Conservation (phyloP, 2,888 invertebrate species). For the Lingula anatina region DNA sequence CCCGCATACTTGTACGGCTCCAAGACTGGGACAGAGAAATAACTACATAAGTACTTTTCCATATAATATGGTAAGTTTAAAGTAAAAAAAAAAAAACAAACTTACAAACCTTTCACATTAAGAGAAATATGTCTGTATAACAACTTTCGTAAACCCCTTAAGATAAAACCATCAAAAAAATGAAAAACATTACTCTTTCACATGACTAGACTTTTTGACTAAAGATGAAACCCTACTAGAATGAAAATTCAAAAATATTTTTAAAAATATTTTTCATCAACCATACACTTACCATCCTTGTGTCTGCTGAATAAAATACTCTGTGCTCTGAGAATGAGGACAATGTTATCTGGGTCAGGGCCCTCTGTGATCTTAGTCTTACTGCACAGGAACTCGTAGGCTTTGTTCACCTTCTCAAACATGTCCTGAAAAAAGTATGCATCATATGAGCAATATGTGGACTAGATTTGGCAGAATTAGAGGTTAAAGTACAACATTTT, state of each 20-base stretch:
- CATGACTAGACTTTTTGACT: too few species aligned
- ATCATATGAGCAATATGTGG: too few species aligned
- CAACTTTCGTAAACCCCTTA: too few species aligned
- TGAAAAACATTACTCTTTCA: too few species aligned
- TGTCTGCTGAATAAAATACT: slow-evolving; percentile 91
- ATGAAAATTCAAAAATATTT: too few species aligned
- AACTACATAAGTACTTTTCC: too few species aligned
- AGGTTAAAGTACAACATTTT: neutral
- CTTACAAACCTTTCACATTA: slow-evolving; percentile 2
- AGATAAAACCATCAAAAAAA: too few species aligned
- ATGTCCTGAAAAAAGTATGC: slow-evolving; percentile 67
- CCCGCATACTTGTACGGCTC: slow-evolving; percentile 98
- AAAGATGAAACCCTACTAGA: too few species aligned
- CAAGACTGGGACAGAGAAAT: too few species aligned
- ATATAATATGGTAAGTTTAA: too few species aligned
- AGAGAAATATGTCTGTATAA: too few species aligned
- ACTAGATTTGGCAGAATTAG: neutral
- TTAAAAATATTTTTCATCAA: too few species aligned
- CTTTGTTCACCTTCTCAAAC: slow-evolving; percentile 94
- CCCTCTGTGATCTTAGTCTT: slow-evolving; percentile 64
- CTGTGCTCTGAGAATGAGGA: slow-evolving; percentile 74
- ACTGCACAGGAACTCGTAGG: slow-evolving; percentile 96
- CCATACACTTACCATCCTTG: slow-evolving; percentile 71
- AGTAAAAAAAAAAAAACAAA: slow-evolving; percentile 5
- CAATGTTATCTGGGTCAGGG: slow-evolving; percentile 83